Evolutionary conservation across 2,113 vertebrate species (phyloP), one percentile per base, ranked within the genome.

Genomic region (Noturus placidus): DNA sequence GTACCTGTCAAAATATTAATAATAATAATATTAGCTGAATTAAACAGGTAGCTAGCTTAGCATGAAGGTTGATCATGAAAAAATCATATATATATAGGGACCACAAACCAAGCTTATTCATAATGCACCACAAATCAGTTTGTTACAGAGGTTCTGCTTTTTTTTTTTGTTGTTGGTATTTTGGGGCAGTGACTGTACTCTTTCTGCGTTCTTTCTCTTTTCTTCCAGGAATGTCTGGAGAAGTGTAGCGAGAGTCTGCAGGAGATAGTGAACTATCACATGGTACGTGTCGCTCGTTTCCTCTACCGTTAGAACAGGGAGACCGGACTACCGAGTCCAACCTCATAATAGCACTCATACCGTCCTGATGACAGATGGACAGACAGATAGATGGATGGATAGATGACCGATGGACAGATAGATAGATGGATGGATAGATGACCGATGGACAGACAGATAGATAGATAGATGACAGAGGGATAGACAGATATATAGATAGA

Each of bases 201-300:
- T 6, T 33, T 61, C 33, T 6, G 1, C 19, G 0, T 89, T 63
- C 87, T 54, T 80, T 69, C 72, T 91, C 19, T 92, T 90, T 90
- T 92, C 35, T 86, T 91, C 78, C 91, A 99, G 98, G 97, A 98
- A 91, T 99, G 97, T 89, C 94, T 99, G 90, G 97, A 99, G 91
- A 97, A 99, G 90, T 99, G 97, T 8, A 96, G 97, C 22, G 97
- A 98, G 92, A 98, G 97, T 89, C 96, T 99, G 59, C 98, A 99
- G 93, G 98, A 99, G 92, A 98, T 98, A 94, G 96, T 97, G 89
- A 99, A 98, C 95, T 98, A 98, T 89, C 98, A 99, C 94, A 99
- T 98, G 96, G 98, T 99, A 91, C 94, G 96, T 89, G 54, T 7
- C 13, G 33, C 42, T 57, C 63, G 27, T 42, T 22, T 77, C 42